Base-by-base conservation (phyloP, 1,140 invertebrate genomes). In the Pseudomyrmex dendroicus region DNA sequence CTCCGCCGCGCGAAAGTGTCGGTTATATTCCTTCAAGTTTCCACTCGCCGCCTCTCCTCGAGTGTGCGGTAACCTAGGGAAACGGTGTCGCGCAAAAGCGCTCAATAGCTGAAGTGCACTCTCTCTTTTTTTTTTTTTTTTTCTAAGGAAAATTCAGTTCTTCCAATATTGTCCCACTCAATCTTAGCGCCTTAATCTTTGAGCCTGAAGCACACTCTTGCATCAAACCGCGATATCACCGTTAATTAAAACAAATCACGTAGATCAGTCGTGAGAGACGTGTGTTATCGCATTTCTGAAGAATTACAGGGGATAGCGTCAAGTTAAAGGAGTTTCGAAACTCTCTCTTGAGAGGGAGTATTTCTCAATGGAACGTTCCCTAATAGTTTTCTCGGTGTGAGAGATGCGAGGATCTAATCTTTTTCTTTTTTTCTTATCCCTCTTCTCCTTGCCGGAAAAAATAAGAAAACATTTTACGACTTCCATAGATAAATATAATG, bases 11-110 rank as follows among this genome's bases (percentile, higher is more conserved):
- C 56, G 20, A 72, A 57, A 72, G 56, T 72, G 62, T 17, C 73
- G n/a, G 62, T 17, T 35, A 10, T 70, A 50, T 59, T 70, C 56
- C 76, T 70, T 80, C 35, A 35, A 80, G 72, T 59, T 72, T 12
- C 44, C 52, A 59, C 66, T 61, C 59, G 72, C 20, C 25, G n/a
- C 35, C 44, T 59, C 76, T 35, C 35, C 35, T 35, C 35, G 35
- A 35, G 35, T 35, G 12, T 35, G 76, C 35, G 54, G 56, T 59
- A 72, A 80, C 66, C 54, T 57, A 59, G 56, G 54, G 54, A 72
- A 80, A 80, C 66, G 10, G n/a, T 61, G 76, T 80, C 76, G 76
- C 20, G 76, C 52, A 20, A 61, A 80, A 50, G 64, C 66, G 76
- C 54, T 80, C 76, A 48, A 80, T 80, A 80, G 66, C 44, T 20